phyloP scores from a whole-genome alignment of 1,140 invertebrate genomes.

The Euwallacea fornicatus region DNA sequence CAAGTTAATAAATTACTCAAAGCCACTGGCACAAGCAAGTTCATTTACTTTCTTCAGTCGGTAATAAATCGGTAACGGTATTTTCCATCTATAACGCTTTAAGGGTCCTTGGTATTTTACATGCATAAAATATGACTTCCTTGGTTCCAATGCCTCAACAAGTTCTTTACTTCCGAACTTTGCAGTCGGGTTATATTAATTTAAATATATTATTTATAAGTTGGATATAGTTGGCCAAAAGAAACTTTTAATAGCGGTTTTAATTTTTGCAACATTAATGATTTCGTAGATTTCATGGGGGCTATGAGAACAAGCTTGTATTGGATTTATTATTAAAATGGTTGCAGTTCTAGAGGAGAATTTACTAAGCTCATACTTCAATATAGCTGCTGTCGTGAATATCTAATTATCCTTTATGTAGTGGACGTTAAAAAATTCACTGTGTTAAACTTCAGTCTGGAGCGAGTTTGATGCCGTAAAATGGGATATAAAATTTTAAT shows the following conservation, averaged over 20 bases:
- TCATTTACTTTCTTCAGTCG: neutral
- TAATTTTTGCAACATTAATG: neutral
- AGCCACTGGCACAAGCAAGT: neutral
- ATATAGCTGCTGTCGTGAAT: too few relatives aligned
- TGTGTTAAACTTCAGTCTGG: too few relatives aligned
- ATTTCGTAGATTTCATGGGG: neutral
- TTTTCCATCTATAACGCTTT: neutral
- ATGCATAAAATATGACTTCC: slow-evolving; percentile 1
- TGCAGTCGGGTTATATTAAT: neutral
- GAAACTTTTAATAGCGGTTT: neutral
- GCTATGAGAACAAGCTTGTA: neutral
- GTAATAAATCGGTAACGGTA: neutral
- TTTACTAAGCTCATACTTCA: neutral
- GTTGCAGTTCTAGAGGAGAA: neutral
- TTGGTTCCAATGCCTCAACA: slow-evolving; percentile 4
- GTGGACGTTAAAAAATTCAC: too few relatives aligned
- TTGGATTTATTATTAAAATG: too few relatives aligned
- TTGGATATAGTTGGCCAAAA: neutral
- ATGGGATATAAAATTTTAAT: too few relatives aligned
- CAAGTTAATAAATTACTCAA: slow-evolving; percentile 6
- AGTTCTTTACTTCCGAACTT: neutral
- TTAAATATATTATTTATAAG: slow-evolving; percentile 5
- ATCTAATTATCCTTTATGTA: too few relatives aligned
- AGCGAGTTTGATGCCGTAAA: too few relatives aligned
- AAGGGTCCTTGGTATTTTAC: neutral